Evolutionary conservation across 2,888 invertebrate species (phyloP).

Genomic region (Phalera bucephala): DNA sequence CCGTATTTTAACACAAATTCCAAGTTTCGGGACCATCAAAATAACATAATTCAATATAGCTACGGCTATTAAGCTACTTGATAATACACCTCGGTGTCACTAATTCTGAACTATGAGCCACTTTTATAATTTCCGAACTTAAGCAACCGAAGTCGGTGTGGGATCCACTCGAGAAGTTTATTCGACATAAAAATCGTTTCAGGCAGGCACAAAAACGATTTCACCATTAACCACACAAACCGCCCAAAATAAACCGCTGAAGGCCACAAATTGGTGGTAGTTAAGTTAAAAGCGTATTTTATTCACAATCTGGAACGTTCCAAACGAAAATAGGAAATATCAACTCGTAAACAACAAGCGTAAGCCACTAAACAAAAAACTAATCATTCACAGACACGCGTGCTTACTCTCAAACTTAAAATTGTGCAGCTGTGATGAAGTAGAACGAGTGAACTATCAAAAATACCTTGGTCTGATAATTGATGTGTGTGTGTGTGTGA

Average conservation of each 20-base stretch:
- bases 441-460: no score
- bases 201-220: constrained; percentile 23
- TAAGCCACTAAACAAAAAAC: no score
- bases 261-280: background rate
- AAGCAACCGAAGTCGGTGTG: constrained; percentile 18
- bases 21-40: no score
- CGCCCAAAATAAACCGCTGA: background rate
- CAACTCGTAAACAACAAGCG: constrained; percentile 12
- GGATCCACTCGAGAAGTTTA: constrained; percentile 41
- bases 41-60: no score
- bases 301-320: background rate
- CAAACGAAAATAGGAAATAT: constrained; percentile 7
- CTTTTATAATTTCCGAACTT: constrained; percentile 28
- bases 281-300: background rate
- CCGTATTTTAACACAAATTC: no score
- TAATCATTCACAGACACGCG: no score
- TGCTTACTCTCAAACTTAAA: no score
- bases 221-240: constrained; percentile 9
- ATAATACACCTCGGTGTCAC: constrained; percentile 5
- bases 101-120: constrained; percentile 16
- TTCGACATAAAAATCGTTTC: constrained; percentile 52
- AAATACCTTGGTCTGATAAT: no score
- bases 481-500: no score
- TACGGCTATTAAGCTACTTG: no score
- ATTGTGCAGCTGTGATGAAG: no score